Evolutionary conservation across 1,140 invertebrate genomes (phyloP).

Genomic region (Eurytemora carolleeae): DNA sequence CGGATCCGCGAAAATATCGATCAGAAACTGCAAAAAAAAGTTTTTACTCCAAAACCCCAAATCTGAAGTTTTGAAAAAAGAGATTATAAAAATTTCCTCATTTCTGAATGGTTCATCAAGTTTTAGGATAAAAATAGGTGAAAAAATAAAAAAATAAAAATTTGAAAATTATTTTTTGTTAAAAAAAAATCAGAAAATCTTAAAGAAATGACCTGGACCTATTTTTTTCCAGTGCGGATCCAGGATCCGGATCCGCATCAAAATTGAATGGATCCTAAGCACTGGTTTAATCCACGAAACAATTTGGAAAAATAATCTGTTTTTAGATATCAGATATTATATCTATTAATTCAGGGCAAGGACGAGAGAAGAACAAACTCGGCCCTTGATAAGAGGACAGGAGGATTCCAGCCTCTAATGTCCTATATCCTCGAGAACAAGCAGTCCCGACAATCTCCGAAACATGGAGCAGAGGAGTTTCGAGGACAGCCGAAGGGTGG

Average conservation of each 20-base stretch:
- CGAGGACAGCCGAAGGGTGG: constrained; percentile 22
- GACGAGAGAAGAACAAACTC: neutral
- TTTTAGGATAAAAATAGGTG: too few species aligned
- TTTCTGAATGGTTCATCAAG: too few species aligned
- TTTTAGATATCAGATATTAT: neutral
- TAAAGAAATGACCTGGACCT: neutral
- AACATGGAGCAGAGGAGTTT: constrained; percentile 15
- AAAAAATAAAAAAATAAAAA: neutral
- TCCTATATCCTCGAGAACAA: neutral
- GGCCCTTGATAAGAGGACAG: neutral
- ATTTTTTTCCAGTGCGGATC: neutral
- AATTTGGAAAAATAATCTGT: neutral
- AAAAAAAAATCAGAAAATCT: neutral
- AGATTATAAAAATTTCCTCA: too few species aligned
- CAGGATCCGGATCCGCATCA: neutral
- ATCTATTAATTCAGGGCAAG: neutral
- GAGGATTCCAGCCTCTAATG: neutral
- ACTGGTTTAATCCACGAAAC: neutral
- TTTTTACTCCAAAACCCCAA: too few species aligned
- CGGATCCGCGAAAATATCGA: too few species aligned
- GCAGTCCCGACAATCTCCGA: constrained; percentile 20
- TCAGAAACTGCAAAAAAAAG: too few species aligned
- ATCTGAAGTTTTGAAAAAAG: too few species aligned
- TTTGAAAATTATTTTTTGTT: neutral
- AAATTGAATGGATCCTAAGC: neutral